A percentile compares a stretch with the other conserved stretches of the same genome.
phyloP scores from a whole-genome alignment of 53 echinoderm and acorn worm genomes.

The Arbacia lixula region DNA sequence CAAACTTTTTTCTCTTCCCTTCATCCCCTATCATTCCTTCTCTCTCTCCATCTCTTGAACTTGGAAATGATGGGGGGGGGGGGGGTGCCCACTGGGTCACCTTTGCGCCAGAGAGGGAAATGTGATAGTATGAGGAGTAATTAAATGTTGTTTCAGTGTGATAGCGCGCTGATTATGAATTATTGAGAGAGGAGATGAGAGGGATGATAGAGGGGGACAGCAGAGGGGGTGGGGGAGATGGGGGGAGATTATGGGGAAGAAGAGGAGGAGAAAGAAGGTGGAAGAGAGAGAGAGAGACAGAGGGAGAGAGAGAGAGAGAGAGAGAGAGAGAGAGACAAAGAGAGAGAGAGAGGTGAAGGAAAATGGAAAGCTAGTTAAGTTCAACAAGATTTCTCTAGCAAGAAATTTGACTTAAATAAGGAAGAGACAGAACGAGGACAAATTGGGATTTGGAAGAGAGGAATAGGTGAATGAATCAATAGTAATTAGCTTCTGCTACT shows the following conservation, averaged over 20 bases:
- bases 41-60: too few species aligned
- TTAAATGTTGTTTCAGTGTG: constrained; percentile 56
- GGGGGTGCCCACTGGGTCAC: not conserved
- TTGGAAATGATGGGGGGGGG: not conserved
- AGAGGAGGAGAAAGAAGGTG: constrained; percentile 2
- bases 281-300: not conserved
- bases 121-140: constrained; percentile 37
- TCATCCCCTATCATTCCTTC: too few species aligned
- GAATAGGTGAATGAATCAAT: too few species aligned
- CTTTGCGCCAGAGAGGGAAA: constrained; percentile 5
- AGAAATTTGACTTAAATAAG: too few species aligned
- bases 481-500: too few species aligned
- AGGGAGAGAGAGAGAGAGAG: not conserved
- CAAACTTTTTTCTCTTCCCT: constrained; percentile 8
- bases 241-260: not conserved
- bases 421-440: too few species aligned
- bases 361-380: too few species aligned
- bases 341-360: not conserved
- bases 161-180: constrained; percentile 27
- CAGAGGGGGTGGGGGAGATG: constrained; percentile 7
- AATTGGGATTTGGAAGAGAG: too few species aligned
- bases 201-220: constrained; percentile 31
- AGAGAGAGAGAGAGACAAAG: not conserved
- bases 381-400: too few species aligned
- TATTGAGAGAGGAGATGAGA: constrained; percentile 41